A percentile compares a stretch with the other conserved stretches of the same genome.
These are phyloP conservation scores for Perizoma affinitatum DNA, from an alignment of 2,888 invertebrate species.

Conservation along the genomic window DNA sequence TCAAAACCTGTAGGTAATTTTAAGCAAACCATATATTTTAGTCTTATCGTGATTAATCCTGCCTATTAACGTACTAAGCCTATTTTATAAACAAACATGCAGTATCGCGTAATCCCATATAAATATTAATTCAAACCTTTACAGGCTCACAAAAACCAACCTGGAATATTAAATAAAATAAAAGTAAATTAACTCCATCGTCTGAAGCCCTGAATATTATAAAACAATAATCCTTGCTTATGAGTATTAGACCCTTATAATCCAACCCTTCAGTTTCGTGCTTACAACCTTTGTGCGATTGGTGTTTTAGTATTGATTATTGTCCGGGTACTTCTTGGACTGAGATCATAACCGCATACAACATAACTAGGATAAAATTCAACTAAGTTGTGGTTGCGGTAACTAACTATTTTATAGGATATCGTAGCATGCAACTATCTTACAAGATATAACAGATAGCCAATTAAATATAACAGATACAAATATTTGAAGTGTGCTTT, in stretches of 20 bases:
- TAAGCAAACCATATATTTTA: constrained; percentile 30
- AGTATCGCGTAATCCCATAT: constrained; percentile 39
- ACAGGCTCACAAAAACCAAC: constrained; percentile 52
- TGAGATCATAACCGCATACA: constrained; percentile 60
- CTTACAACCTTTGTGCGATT: constrained; percentile 72
- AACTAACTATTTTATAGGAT: too few relatives aligned
- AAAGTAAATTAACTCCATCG: constrained; percentile 55
- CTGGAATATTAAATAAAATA: constrained; percentile 67
- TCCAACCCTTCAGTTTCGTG: constrained; percentile 77
- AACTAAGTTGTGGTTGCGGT: too few relatives aligned
- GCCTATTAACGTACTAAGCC: constrained; percentile 41
- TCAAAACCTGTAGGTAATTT: not conserved
- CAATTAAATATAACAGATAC: too few relatives aligned
- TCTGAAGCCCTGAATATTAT: constrained; percentile 66
- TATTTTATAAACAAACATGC: constrained; percentile 37
- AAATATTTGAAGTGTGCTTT: too few relatives aligned
- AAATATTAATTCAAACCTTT: constrained; percentile 35
- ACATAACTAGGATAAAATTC: too few relatives aligned
- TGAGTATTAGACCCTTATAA: constrained; percentile 78
- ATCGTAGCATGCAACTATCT: too few relatives aligned
- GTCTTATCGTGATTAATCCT: constrained; percentile 38
- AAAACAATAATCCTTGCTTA: constrained; percentile 58
- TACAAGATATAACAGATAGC: too few relatives aligned
- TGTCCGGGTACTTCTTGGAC: constrained; percentile 48
- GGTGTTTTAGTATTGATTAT: constrained; percentile 71